A percentile compares a stretch with the other conserved stretches of the same genome.
These are phyloP conservation scores for Tuta absoluta DNA, from an alignment of 2,888 invertebrate genomes.

Conservation along the genomic window DNA sequence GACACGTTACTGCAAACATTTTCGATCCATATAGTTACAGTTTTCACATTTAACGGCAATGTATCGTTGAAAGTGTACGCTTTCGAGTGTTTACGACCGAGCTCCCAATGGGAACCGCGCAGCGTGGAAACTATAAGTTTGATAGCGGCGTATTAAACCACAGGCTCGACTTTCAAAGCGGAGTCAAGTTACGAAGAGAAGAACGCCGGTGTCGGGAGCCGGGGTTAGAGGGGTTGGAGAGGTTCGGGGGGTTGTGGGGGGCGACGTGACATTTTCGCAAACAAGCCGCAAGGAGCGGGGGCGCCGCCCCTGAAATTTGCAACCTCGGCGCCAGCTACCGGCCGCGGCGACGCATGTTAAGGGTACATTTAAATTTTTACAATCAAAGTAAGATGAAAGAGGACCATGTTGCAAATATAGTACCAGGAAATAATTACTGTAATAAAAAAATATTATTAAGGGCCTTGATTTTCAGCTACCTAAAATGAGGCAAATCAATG, in stretches of 20 bases:
- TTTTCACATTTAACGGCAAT: slow-evolving; percentile 30
- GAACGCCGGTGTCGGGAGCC: slow-evolving; percentile 45
- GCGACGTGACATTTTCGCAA: slow-evolving; percentile 73
- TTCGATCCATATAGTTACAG: slow-evolving; percentile 29
- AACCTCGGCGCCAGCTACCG: slow-evolving; percentile 55
- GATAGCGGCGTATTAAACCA: slow-evolving; percentile 48
- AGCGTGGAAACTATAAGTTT: slow-evolving; percentile 42
- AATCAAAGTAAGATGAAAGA: not conserved
- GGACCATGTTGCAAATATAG: not conserved
- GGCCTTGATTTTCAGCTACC: slow-evolving; percentile 31
- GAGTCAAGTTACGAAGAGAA: slow-evolving; percentile 60
- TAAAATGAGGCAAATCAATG: slow-evolving; percentile 60
- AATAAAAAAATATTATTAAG: not conserved
- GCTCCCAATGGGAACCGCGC: slow-evolving; percentile 40
- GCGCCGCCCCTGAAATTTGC: slow-evolving; percentile 58
- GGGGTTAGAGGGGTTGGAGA: slow-evolving; percentile 38
- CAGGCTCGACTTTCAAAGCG: slow-evolving; percentile 46
- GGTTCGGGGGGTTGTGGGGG: slow-evolving; percentile 40
- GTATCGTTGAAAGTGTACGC: slow-evolving; percentile 34
- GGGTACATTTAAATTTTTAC: not conserved
- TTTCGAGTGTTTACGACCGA: slow-evolving; percentile 41
- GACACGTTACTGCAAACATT: slow-evolving; percentile 2
- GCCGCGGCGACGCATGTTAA: slow-evolving; percentile 40
- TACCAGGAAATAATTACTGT: not conserved
- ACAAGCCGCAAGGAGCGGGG: slow-evolving; percentile 59